These are phyloP conservation scores for Contarinia nasturtii DNA, from an alignment of 1,140 invertebrate genomes.

Conservation along the genomic window DNA sequence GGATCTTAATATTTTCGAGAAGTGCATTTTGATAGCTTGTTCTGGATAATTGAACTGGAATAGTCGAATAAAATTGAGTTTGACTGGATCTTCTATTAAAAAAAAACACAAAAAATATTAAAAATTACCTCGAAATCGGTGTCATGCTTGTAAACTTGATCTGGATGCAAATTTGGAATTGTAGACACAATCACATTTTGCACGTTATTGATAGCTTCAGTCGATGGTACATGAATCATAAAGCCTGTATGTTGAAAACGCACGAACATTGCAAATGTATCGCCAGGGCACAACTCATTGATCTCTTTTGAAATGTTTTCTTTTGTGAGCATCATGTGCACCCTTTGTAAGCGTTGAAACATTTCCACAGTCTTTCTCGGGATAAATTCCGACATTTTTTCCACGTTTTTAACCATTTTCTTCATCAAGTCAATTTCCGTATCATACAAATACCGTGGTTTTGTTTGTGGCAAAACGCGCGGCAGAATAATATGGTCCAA, in stretches of 20 bases:
- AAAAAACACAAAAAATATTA: too few species aligned
- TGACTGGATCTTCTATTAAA: too few species aligned
- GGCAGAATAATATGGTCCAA: background rate
- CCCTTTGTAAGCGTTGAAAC: background rate
- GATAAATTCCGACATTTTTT: background rate
- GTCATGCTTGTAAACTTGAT: background rate
- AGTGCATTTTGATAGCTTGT: background rate
- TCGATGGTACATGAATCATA: background rate
- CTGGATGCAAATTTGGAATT: background rate
- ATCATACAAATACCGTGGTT: background rate
- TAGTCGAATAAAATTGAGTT: background rate
- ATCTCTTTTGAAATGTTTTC: background rate
- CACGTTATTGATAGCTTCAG: background rate
- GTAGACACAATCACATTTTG: background rate
- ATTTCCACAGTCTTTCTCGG: background rate
- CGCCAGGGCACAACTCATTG: background rate
- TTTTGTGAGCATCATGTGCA: background rate
- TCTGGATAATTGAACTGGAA: background rate
- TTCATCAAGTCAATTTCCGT: background rate
- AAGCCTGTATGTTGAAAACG: background rate
- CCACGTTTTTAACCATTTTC: background rate
- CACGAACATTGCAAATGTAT: background rate
- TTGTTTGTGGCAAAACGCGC: background rate
- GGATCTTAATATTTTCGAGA: background rate
- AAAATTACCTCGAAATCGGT: background rate